A percentile compares a stretch with the other conserved stretches of the same genome.
phyloP scores from a whole-genome alignment of 2,797 vertebrate species.

The Odontamblyopus lacepedii region DNA sequence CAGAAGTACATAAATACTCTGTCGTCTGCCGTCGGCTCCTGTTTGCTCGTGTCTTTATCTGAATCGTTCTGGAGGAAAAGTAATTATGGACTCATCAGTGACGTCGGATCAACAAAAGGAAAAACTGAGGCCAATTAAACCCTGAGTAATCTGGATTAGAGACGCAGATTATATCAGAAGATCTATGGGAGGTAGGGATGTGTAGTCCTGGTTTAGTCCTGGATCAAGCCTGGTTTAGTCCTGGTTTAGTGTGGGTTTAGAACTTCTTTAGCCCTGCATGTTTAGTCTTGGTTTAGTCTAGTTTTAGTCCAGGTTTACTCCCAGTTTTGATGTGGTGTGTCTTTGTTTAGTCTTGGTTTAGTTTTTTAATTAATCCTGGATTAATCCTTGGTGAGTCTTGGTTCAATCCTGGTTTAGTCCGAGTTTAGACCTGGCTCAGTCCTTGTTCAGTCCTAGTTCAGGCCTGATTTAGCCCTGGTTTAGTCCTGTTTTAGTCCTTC shows the following conservation, averaged over 20 bases:
- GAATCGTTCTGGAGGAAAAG: constrained; percentile 9
- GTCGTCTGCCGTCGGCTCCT: not conserved
- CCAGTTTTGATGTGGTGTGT: no score
- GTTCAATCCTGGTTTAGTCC: not conserved
- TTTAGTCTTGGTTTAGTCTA: no score
- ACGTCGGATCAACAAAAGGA: constrained; percentile 48
- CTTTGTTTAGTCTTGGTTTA: not conserved
- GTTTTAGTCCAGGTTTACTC: no score
- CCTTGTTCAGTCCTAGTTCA: not conserved
- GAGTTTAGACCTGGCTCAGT: not conserved
- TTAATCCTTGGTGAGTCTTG: not conserved
- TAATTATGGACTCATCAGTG: constrained; percentile 47
- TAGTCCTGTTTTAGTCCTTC: not conserved
- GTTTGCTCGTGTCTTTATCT: constrained; percentile 9
- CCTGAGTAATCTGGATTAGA: constrained; percentile 35
- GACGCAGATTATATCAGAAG: constrained; percentile 6
- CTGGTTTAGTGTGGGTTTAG: no score
- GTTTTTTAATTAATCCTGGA: no score
- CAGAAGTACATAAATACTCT: not conserved
- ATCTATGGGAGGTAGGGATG: not conserved
- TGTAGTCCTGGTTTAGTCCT: no score
- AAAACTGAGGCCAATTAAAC: constrained; percentile 53
- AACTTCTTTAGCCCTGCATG: no score
- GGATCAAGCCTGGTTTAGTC: no score
- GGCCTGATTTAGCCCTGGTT: no score